Evolutionary conservation across 2,113 vertebrate genomes (phyloP).

Genomic region (Salminus brasiliensis): DNA sequence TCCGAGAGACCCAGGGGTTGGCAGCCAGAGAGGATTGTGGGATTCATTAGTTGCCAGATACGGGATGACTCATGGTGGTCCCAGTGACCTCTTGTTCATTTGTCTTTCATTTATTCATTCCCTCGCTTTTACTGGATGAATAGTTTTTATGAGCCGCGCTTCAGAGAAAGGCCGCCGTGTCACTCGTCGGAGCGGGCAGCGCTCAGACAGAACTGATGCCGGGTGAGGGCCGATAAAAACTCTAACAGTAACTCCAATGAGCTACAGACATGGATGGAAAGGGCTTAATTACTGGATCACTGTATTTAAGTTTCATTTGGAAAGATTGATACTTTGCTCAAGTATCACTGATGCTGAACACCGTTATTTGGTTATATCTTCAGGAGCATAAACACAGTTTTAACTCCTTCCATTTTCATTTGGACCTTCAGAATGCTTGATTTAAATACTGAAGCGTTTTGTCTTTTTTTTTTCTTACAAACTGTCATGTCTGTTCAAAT

Average conservation of each 20-base stretch:
- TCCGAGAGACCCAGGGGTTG: constrained; percentile 52
- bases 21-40: constrained; percentile 60
- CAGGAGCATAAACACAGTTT: too few species aligned
- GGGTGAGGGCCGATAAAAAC: constrained; percentile 46
- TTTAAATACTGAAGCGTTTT: too few species aligned
- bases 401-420: too few species aligned
- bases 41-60: constrained; percentile 72
- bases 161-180: constrained; percentile 47
- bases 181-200: constrained; percentile 58
- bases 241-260: constrained; percentile 52
- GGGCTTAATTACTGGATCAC: too few species aligned
- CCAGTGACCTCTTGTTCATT: constrained; percentile 72
- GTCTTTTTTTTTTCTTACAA: too few species aligned
- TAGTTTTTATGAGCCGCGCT: constrained; percentile 48
- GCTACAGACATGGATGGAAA: constrained; percentile 63
- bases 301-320: too few species aligned
- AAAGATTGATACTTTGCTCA: too few species aligned
- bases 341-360: too few species aligned
- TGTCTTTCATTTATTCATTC: constrained; percentile 69
- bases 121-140: constrained; percentile 51
- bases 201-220: constrained; percentile 40
- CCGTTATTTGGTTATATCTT: too few species aligned
- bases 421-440: too few species aligned
- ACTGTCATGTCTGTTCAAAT: too few species aligned
- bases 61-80: constrained; percentile 69